These are phyloP conservation scores for Hetaerina titia DNA, from an alignment of 2,888 invertebrate genomes.

Conservation along the genomic window DNA sequence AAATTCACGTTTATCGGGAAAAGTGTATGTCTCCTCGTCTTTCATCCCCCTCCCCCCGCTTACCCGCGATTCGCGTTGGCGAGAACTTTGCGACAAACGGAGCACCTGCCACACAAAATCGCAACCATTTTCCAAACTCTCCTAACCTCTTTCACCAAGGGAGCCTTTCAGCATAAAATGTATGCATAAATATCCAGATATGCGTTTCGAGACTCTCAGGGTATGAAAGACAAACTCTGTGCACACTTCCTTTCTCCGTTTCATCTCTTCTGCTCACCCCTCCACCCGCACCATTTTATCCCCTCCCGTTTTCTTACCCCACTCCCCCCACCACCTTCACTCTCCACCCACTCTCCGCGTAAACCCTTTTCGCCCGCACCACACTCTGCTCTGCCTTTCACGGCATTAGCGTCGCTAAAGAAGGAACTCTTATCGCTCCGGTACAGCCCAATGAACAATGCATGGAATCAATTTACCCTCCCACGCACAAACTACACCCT, in stretches of 20 bases:
- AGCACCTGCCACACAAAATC: not conserved
- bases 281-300: not conserved
- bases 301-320: not conserved
- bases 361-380: not conserved
- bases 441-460: constrained; percentile 63
- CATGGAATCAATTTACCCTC: constrained; percentile 62
- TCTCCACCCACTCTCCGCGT: not conserved
- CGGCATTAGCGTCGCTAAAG: constrained; percentile 54
- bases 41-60: not conserved
- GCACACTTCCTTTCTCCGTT: not conserved
- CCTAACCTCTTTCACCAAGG: not conserved
- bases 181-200: not conserved
- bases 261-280: not conserved
- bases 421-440: constrained; percentile 60
- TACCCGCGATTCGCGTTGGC: not conserved
- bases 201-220: not conserved
- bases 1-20: not conserved
- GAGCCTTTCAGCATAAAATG: not conserved
- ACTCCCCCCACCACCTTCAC: not conserved
- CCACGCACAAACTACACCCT: constrained; percentile 44
- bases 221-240: not conserved
- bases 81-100: not conserved
- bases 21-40: not conserved
- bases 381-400: not conserved
- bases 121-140: not conserved